phyloP scores from a whole-genome alignment of 2,888 invertebrate genomes.

The Leucoma salicis region DNA sequence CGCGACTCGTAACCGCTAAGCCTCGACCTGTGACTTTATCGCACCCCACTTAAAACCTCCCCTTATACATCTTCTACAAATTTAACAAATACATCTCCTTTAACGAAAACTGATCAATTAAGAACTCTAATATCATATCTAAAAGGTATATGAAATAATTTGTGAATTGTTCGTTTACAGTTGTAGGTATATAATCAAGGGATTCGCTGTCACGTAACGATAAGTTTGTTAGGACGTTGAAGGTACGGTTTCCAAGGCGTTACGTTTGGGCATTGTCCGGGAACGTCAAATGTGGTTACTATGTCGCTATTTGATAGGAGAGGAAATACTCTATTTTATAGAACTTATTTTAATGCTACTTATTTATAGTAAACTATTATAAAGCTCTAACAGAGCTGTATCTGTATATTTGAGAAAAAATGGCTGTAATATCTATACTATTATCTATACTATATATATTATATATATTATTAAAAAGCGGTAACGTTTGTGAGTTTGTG shows the following conservation, averaged over 20 bases:
- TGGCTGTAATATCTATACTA: too few relatives aligned
- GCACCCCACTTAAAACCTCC: slow-evolving; percentile 44
- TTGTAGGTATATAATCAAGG: slow-evolving; percentile 45
- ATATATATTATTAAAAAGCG: too few relatives aligned
- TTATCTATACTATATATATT: too few relatives aligned
- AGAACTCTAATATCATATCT: background rate
- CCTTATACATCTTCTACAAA: slow-evolving; percentile 33
- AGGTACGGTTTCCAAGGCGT: slow-evolving; percentile 34
- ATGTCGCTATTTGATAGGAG: background rate
- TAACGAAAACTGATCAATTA: slow-evolving; percentile 31
- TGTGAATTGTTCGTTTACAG: slow-evolving; percentile 2
- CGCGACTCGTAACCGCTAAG: slow-evolving; percentile 75
- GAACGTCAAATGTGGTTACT: background rate
- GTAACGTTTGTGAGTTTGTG: too few relatives aligned
- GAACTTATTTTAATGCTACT: too few relatives aligned
- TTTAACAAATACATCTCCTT: slow-evolving; percentile 4
- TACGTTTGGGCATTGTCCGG: slow-evolving; percentile 23
- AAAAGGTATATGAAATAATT: slow-evolving; percentile 2
- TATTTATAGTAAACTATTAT: too few relatives aligned
- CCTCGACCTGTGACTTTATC: slow-evolving; percentile 77
- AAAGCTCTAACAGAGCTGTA: too few relatives aligned
- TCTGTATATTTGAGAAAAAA: too few relatives aligned
- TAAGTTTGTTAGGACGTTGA: slow-evolving; percentile 46
- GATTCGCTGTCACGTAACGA: slow-evolving; percentile 55
- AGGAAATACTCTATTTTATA: too few relatives aligned